phyloP scores from a whole-genome alignment of 2,888 invertebrate species.

The Trichacis sp. region DNA sequence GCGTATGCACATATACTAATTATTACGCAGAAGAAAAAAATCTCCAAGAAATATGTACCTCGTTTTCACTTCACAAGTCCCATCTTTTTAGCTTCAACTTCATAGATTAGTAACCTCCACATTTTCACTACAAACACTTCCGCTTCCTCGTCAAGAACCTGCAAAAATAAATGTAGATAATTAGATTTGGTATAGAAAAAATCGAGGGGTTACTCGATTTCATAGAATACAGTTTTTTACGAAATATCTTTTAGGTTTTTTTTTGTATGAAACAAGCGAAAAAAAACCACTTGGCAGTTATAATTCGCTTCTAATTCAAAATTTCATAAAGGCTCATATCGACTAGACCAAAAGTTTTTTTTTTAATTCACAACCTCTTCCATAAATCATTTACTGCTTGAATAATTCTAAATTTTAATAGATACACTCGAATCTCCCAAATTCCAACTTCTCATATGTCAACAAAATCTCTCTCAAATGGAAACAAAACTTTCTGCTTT shows the following conservation, averaged over 20 bases:
- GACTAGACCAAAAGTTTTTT: background rate
- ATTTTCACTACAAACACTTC: slow-evolving; percentile 99
- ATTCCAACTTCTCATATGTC: no score
- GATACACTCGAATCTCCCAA: no score
- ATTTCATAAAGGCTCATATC: background rate
- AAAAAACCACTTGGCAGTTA: no score
- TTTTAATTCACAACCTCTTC: no score
- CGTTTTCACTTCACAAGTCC: slow-evolving; percentile 81
- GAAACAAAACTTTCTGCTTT: no score
- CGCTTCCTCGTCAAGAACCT: slow-evolving; percentile 99
- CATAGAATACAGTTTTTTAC: no score
- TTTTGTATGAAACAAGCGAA: no score
- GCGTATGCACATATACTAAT: slow-evolving; percentile 51
- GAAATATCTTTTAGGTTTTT: no score
- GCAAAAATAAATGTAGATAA: slow-evolving; percentile 43
- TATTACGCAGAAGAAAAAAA: slow-evolving; percentile 55
- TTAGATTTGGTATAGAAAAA: background rate
- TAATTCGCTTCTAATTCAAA: no score
- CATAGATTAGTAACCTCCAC: slow-evolving; percentile 99
- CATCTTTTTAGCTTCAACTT: slow-evolving; percentile 97
- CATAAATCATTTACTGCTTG: no score
- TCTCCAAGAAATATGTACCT: slow-evolving; percentile 56
- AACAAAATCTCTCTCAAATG: no score
- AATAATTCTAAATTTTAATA: no score
- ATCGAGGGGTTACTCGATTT: background rate